Evolutionary conservation across 2,888 invertebrate species (phyloP), one percentile per base, ranked within the genome.

Genomic region (Nemotelus pantherinus): DNA sequence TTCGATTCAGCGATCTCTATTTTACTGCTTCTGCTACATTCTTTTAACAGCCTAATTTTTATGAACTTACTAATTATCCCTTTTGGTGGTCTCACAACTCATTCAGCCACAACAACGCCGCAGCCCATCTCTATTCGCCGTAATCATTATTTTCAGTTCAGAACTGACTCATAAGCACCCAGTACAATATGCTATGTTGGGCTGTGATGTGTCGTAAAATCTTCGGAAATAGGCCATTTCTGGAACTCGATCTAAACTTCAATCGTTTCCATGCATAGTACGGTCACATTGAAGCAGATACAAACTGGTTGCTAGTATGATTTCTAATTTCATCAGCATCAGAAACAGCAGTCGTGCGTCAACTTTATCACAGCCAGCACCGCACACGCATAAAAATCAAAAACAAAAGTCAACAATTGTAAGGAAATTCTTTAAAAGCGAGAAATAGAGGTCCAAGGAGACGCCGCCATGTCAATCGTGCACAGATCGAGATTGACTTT

Each of bases 11-110:
- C 67, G 25, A 70, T 70, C 10, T 43, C 39, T 53, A 53, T 70
- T 70, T 70, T 55, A 70, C 70, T 55, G 55, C 70, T 70, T 70
- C 25, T 25, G 25, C 25, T 25, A 25, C 25, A 25, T 25, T 25
- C 25, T 25, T 25, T 25, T 25, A 55, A 44, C 70, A 55, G 70
- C 55, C 53, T 55, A 70, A 70, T 70, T 70, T 68, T 70, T 70
- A 70, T 55, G 70, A 74, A 74, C 74, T 74, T 10, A 74, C 74
- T 74, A 74, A 74, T 74, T 74, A 74, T 57, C 60, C 60, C 60
- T 48, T 70, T 60, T 60, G 74, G 74, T 74, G 74, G 74, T 74
- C 74, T 43, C 63, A 25, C 50, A 68, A 68, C 39, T 68, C 68
- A 68, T 68, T 68, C 50, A 68, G 39, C 50, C 63, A 41, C 63